A percentile compares a stretch with the other conserved stretches of the same genome.
Evolutionary conservation across 2,888 invertebrate species (phyloP).

Genomic region (Homarus gammarus): DNA sequence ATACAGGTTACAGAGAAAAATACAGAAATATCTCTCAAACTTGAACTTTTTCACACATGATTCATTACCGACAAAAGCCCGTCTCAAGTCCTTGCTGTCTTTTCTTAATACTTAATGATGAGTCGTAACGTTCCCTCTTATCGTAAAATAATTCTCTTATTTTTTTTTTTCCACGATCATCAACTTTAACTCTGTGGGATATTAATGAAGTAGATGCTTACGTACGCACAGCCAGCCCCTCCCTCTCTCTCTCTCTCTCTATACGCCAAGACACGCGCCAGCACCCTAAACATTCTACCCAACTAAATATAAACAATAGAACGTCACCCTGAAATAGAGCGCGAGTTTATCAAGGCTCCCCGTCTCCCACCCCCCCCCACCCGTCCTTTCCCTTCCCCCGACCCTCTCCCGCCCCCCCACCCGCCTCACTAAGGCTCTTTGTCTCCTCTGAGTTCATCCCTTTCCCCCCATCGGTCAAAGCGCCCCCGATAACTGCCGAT

Average conservation of each 20-base stretch:
- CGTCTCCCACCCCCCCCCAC: background rate
- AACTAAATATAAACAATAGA: slow-evolving; percentile 35
- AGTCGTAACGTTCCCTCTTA: background rate
- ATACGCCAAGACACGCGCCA: slow-evolving; percentile 9
- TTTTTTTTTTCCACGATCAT: no score
- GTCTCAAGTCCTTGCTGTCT: no score
- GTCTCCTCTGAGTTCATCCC: slow-evolving; percentile 47
- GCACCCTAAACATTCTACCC: slow-evolving; percentile 5
- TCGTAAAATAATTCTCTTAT: no score
- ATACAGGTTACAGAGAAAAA: no score
- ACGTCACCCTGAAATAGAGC: background rate
- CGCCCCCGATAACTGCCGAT: slow-evolving; percentile 55
- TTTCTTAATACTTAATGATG: no score
- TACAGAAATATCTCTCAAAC: no score
- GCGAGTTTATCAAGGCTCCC: slow-evolving; percentile 9
- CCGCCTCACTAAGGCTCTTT: background rate
- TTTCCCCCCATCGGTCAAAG: slow-evolving; percentile 52
- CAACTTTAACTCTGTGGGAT: background rate
- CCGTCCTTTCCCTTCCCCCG: slow-evolving; percentile 4
- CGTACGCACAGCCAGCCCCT: background rate
- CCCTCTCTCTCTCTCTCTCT: background rate
- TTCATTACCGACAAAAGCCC: no score
- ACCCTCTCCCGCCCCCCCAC: slow-evolving; percentile 16
- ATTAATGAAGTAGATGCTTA: slow-evolving; percentile 36
- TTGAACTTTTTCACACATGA: no score